Conservation (phyloP, 2,113 vertebrate genomes). For the Budorcas taxicolor region DNA sequence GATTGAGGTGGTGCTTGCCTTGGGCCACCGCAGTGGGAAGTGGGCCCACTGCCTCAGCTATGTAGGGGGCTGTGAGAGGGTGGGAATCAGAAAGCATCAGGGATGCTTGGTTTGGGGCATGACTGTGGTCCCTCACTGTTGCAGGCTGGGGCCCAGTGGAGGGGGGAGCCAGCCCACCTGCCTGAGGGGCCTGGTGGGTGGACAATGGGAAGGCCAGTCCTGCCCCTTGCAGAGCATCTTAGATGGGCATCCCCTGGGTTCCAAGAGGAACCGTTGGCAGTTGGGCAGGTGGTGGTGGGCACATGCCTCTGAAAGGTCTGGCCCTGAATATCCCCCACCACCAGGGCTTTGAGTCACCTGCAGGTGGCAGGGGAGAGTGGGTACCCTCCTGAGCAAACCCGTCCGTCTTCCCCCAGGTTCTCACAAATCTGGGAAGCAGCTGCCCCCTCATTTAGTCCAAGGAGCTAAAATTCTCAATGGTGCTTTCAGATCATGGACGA, state of each 20-base stretch:
- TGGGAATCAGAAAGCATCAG: neutral
- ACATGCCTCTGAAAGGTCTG: neutral
- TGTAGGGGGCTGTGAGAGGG: neutral
- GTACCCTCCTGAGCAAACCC: neutral
- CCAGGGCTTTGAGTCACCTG: too few species aligned
- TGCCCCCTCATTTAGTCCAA: constrained; percentile 91
- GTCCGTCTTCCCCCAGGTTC: constrained; percentile 81
- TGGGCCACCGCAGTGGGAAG: neutral
- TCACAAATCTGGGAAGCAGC: constrained; percentile 96
- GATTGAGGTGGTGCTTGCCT: neutral
- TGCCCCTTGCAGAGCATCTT: neutral
- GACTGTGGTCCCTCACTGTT: neutral
- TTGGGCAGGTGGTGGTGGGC: neutral
- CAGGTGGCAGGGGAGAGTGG: neutral
- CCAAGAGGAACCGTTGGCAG: constrained; percentile 56
- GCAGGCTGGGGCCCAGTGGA: neutral
- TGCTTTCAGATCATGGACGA: constrained; percentile 98
- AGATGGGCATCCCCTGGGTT: neutral
- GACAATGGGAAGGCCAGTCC: neutral
- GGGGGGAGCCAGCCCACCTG: neutral
- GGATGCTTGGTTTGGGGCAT: neutral
- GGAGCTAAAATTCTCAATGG: constrained; percentile 99
- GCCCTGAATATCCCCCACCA: accelerated
- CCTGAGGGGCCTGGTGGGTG: neutral
- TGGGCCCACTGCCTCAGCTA: neutral